Conservation (phyloP, 2,797 vertebrate species). For the Danio tinwini region DNA sequence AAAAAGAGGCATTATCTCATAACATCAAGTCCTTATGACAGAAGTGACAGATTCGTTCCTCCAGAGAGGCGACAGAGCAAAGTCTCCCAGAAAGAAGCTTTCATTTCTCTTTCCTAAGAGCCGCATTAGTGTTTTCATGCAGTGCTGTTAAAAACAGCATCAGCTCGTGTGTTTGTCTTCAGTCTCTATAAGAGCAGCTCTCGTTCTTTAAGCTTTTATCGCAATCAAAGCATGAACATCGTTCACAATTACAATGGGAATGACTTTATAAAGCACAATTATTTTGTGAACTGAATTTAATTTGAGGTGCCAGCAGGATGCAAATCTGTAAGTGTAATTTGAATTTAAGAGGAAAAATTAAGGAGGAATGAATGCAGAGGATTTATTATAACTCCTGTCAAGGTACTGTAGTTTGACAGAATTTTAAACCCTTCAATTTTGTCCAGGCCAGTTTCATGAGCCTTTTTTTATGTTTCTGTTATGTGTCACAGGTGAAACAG, state of each 20-base stretch:
- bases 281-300: neutral
- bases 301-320: neutral
- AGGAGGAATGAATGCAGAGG: neutral
- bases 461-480: too few species aligned
- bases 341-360: slow-evolving; percentile 1
- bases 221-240: neutral
- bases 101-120: slow-evolving; percentile 55
- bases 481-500: too few species aligned
- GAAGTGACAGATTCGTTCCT: slow-evolving; percentile 28
- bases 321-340: neutral
- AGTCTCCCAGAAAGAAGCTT: slow-evolving; percentile 17
- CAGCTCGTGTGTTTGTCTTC: slow-evolving; percentile 6
- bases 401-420: too few species aligned
- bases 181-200: neutral
- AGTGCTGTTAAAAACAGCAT: slow-evolving; percentile 24
- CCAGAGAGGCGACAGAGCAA: slow-evolving; percentile 17
- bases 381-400: too few species aligned
- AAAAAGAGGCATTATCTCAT: slow-evolving; percentile 27
- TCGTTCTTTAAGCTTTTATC: neutral
- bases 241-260: neutral
- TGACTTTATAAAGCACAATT: neutral
- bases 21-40: slow-evolving; percentile 11
- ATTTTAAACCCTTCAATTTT: too few species aligned
- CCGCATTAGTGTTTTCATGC: slow-evolving; percentile 43
- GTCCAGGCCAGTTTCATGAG: too few species aligned